A percentile compares a stretch with the other conserved stretches of the same genome.
phyloP scores from a whole-genome alignment of 2,113 vertebrate genomes.

The Formicarius rufipectus region DNA sequence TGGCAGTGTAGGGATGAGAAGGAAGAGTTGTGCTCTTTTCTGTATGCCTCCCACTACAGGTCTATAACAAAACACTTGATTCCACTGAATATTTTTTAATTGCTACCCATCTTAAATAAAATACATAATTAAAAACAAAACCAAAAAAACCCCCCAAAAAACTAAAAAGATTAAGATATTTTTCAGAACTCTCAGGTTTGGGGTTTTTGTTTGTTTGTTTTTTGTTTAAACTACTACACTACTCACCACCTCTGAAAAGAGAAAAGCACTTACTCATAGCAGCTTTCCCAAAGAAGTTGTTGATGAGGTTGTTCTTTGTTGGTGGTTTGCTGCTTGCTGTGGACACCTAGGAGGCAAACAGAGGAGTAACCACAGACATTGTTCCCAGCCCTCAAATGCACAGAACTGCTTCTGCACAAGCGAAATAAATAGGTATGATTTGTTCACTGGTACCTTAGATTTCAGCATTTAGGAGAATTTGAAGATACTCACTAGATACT shows the following conservation, averaged over 20 bases:
- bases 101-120: background rate
- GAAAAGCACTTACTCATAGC: slow-evolving; percentile 81
- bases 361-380: slow-evolving; percentile 19
- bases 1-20: fast-evolving
- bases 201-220: background rate
- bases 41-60: background rate
- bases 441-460: background rate
- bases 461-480: background rate
- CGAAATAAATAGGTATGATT: fast-evolving
- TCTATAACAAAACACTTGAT: background rate
- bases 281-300: slow-evolving; percentile 91
- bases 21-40: background rate
- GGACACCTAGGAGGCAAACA: slow-evolving; percentile 75
- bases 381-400: background rate
- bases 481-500: background rate
- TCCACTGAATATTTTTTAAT: background rate
- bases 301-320: slow-evolving; percentile 74
- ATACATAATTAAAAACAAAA: too few relatives aligned
- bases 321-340: slow-evolving; percentile 76
- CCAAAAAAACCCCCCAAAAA: too few relatives aligned
- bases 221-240: background rate
- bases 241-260: background rate
- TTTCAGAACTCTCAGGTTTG: background rate
- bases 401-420: background rate
- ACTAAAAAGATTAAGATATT: background rate